These are phyloP conservation scores for Aphaenogaster ashmeadi DNA, from an alignment of 1,140 invertebrate species.

Conservation along the genomic window DNA sequence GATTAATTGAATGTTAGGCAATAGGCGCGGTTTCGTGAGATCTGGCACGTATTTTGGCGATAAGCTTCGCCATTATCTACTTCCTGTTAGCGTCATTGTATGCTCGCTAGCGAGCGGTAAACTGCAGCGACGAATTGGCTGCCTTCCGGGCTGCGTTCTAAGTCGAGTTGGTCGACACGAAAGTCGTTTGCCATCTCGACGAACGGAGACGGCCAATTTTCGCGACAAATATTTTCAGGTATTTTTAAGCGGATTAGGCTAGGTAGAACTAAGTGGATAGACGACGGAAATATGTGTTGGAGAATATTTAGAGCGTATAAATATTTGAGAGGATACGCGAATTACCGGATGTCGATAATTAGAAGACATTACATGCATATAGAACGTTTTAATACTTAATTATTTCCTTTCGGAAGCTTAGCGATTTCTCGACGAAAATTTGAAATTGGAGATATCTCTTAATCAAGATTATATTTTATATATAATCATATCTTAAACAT, in stretches of 20 bases:
- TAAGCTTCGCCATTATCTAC: slow-evolving; percentile 73
- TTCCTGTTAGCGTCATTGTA: slow-evolving; percentile 66
- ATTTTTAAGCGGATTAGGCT: slow-evolving; percentile 61
- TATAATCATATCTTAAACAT: background rate
- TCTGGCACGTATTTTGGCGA: slow-evolving; percentile 72
- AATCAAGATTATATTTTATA: background rate
- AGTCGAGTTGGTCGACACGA: slow-evolving; percentile 38
- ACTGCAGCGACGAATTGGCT: slow-evolving; percentile 62
- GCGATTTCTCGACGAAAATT: background rate
- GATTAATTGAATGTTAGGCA: slow-evolving; percentile 30
- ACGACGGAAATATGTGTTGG: slow-evolving; percentile 3
- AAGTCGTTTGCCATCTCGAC: slow-evolving; percentile 21
- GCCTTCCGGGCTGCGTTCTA: slow-evolving; percentile 61
- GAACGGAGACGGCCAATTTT: slow-evolving; percentile 64
- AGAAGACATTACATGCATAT: background rate
- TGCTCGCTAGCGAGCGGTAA: slow-evolving; percentile 27
- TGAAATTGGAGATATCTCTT: background rate
- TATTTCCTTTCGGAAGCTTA: background rate
- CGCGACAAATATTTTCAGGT: slow-evolving; percentile 64
- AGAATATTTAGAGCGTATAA: slow-evolving; percentile 32
- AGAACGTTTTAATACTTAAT: background rate
- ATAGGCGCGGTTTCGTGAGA: background rate
- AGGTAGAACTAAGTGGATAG: slow-evolving; percentile 21
- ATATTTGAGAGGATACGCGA: slow-evolving; percentile 13
- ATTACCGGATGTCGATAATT: slow-evolving; percentile 32